Percentiles rank a stretch among this genome's conserved stretches.
These are phyloP conservation scores for Sarcophaga rosellei DNA, from an alignment of 2,888 invertebrate genomes.

Conservation along the genomic window DNA sequence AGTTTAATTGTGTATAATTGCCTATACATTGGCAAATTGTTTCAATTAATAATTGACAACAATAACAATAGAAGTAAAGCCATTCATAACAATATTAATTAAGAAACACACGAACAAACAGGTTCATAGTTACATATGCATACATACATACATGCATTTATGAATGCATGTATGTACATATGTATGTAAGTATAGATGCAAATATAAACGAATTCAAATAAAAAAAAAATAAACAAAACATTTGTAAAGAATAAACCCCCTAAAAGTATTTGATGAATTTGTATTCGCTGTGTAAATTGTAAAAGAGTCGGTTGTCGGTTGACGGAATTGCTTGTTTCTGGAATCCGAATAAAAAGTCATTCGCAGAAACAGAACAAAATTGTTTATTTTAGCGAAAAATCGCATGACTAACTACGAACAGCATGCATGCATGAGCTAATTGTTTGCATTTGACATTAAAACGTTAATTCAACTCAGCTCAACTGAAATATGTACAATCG, in stretches of 20 bases:
- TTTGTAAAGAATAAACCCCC: neutral
- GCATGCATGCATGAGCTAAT: conserved; percentile 28
- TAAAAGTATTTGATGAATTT: neutral
- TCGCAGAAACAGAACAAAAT: conserved; percentile 19
- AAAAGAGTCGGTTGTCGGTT: neutral
- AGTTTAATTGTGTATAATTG: neutral
- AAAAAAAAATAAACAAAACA: neutral
- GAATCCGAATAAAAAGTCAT: neutral
- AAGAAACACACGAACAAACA: neutral
- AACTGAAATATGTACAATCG: no score
- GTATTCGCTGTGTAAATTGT: neutral
- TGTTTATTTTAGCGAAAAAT: neutral
- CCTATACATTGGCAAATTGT: neutral
- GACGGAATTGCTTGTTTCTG: conserved; percentile 7
- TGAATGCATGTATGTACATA: neutral
- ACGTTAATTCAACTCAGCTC: neutral
- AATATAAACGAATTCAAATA: neutral
- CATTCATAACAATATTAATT: neutral
- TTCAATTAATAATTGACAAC: neutral
- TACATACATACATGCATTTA: neutral
- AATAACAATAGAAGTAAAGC: no score
- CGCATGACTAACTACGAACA: conserved; percentile 16
- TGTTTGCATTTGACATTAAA: conserved; percentile 43
- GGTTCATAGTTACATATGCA: neutral
- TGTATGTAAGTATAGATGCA: neutral